Evolutionary conservation across 2,113 vertebrate species (phyloP).

Genomic region (Aptenodytes patagonicus): DNA sequence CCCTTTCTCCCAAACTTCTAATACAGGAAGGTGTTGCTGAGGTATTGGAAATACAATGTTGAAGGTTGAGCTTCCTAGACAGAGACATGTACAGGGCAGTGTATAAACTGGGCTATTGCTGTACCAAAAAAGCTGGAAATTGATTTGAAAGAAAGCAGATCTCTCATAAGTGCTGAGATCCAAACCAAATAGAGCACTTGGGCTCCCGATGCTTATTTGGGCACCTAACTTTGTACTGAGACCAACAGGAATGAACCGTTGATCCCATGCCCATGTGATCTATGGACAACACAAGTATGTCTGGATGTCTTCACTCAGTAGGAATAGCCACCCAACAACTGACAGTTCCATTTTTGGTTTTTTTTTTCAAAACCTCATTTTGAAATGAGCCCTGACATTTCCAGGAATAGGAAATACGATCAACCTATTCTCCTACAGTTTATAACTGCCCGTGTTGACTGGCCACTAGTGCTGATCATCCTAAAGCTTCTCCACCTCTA

Average conservation of each 20-base stretch:
- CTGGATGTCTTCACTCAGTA: not conserved
- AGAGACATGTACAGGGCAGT: not conserved
- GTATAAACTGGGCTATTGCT: not conserved
- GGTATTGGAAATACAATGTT: not conserved
- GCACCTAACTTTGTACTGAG: not conserved
- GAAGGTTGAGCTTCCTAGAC: not conserved
- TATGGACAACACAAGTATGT: not conserved
- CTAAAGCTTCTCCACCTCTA: not conserved
- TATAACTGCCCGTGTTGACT: rapidly evolving
- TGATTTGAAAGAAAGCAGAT: not conserved
- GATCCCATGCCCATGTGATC: not conserved
- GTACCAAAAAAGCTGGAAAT: not conserved
- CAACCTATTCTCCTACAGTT: not conserved
- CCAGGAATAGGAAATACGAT: not conserved
- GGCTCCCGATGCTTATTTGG: not conserved
- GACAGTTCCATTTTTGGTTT: not conserved
- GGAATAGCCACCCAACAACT: not conserved
- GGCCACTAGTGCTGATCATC: not conserved
- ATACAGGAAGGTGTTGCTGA: not conserved
- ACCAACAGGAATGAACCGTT: not conserved
- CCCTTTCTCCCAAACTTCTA: not conserved
- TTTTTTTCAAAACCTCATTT: not conserved
- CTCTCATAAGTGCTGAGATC: not conserved
- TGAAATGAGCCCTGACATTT: not conserved
- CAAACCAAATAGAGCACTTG: not conserved